Percentiles rank a stretch among this genome's conserved stretches.
phyloP scores from a whole-genome alignment of 2,888 invertebrate genomes.

The Drosophila niveifrons region DNA sequence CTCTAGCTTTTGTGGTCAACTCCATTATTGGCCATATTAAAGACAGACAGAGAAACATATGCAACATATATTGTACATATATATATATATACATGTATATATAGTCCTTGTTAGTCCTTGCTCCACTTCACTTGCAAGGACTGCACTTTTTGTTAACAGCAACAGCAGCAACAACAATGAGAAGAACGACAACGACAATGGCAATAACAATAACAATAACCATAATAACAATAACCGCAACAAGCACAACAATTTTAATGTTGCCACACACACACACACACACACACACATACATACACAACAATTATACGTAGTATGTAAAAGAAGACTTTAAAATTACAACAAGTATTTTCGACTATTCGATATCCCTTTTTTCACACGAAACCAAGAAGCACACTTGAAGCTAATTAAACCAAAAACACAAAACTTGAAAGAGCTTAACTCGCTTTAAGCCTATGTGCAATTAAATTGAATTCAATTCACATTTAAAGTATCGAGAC shows the following conservation, averaged over 20 bases:
- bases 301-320: neutral
- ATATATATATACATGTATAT: neutral
- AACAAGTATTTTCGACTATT: neutral
- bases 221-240: slow-evolving; percentile 25
- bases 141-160: slow-evolving; percentile 10
- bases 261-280: slow-evolving; percentile 6
- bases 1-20: slow-evolving; percentile 57
- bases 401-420: neutral
- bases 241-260: slow-evolving; percentile 46
- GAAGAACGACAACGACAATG: slow-evolving; percentile 8
- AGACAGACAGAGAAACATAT: slow-evolving; percentile 12
- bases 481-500: too few relatives aligned
- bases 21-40: slow-evolving; percentile 53
- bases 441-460: too few relatives aligned
- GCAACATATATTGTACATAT: neutral
- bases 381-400: neutral
- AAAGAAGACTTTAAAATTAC: neutral
- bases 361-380: neutral
- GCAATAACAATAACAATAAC: slow-evolving; percentile 9
- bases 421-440: neutral
- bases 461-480: too few relatives aligned
- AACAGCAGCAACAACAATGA: slow-evolving; percentile 16
- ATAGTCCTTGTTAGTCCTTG: neutral
- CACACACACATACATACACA: neutral
- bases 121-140: neutral